Conservation (phyloP, 2,888 invertebrate species). For the Spialia ferax region DNA sequence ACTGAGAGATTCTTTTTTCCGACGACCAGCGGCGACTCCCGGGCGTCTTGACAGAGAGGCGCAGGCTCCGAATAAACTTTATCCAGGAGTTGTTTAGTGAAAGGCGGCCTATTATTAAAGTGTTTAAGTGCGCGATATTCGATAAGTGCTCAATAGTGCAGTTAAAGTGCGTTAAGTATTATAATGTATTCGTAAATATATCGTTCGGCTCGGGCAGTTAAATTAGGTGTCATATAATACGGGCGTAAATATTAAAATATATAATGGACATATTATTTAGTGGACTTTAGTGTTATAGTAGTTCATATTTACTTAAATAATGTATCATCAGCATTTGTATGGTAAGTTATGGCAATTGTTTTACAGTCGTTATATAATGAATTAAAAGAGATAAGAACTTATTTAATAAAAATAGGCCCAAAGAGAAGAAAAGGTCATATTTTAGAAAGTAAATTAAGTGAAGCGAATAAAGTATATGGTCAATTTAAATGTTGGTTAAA, state of each 20-base stretch:
- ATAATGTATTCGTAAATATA: constrained; percentile 1
- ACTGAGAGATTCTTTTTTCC: constrained; percentile 1
- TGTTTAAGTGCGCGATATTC: constrained; percentile 1
- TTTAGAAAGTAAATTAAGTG: neutral
- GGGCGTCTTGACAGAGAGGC: constrained; percentile 1
- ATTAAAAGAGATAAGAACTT: neutral
- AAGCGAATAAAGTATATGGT: neutral
- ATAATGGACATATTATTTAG: neutral
- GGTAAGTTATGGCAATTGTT: constrained; percentile 1
- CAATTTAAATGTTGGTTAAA: constrained; percentile 1
- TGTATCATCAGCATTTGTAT: constrained; percentile 1
- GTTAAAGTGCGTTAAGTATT: constrained; percentile 1
- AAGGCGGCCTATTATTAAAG: constrained; percentile 1
- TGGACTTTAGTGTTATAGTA: neutral
- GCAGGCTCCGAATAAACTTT: constrained; percentile 1
- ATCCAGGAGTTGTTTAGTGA: constrained; percentile 1
- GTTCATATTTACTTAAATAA: neutral
- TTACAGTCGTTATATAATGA: constrained; percentile 1
- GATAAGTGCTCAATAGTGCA: neutral
- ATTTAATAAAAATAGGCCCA: neutral
- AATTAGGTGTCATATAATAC: neutral
- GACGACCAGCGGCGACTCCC: constrained; percentile 1
- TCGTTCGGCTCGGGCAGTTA: constrained; percentile 1
- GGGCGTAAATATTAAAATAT: constrained; percentile 1
- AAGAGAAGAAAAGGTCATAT: neutral